phyloP scores from a whole-genome alignment of 2,113 vertebrate genomes.

The Megaleporinus macrocephalus region DNA sequence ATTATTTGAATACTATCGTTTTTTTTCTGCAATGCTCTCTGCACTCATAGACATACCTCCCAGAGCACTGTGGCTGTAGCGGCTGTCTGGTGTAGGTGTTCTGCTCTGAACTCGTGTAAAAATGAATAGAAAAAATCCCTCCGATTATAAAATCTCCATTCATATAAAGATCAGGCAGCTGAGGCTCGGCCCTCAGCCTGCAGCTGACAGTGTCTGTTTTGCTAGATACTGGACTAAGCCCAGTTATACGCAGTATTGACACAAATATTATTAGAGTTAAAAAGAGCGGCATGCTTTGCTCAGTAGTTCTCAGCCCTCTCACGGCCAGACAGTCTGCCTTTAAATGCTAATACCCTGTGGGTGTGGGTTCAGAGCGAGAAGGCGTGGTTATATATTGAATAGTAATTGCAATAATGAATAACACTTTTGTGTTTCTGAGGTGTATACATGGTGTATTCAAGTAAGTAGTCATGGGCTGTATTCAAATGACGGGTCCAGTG shows the following conservation, averaged over 20 bases:
- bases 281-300: not conserved
- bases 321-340: not conserved
- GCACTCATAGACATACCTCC: slow-evolving; percentile 65
- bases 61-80: slow-evolving; percentile 62
- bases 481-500: no score
- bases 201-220: slow-evolving; percentile 51
- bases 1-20: no score
- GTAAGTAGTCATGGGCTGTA: no score
- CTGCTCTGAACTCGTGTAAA: slow-evolving; percentile 52
- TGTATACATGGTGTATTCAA: no score
- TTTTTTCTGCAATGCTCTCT: not conserved
- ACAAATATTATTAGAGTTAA: not conserved
- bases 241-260: slow-evolving; percentile 9
- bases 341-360: not conserved
- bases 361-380: not conserved
- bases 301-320: not conserved
- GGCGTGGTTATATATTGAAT: not conserved
- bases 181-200: slow-evolving; percentile 53
- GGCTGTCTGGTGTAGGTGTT: slow-evolving; percentile 66
- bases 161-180: slow-evolving; percentile 59
- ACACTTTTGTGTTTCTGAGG: no score
- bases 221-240: slow-evolving; percentile 23
- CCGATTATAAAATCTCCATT: slow-evolving; percentile 72
- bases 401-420: no score
- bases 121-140: slow-evolving; percentile 70